Evolutionary conservation across 2,113 vertebrate genomes (phyloP), one percentile per base, ranked within the genome.

Genomic region (Lonchura striata): DNA sequence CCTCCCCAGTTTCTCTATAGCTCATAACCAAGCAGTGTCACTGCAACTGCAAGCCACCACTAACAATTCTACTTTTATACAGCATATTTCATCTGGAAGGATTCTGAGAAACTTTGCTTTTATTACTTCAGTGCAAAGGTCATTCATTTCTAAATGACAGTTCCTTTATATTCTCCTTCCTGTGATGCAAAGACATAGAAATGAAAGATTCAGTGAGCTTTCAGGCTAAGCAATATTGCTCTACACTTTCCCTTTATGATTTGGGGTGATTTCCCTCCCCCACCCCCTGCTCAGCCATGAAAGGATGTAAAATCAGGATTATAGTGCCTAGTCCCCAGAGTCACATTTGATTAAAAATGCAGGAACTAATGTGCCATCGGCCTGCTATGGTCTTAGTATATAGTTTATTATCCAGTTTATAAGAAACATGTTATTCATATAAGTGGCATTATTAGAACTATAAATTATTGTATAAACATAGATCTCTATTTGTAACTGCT

Each of bases 391-490:
- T 90, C 85, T 88, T 90, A 94, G 39, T 18, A 30, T 89, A 92
- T 64, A 86, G 53, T 95, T 96, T 96, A 97, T 95, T 94, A 94
- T 90, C 69, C 65, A 66, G 52, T 91, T 95, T 93, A 90, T 95
- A 96, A 92, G 92, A 94, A 97, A 94, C 46, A 91, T 82, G 60
- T 37, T 95, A 92, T 90, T 96, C 95, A 94, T 96, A 89, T 90
- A 95, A 96, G 81, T 87, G 74, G 41, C 54, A 85, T 90, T 94
- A 96, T 92, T 96, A 92, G 77, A 97, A 92, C 92, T 82, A 94
- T 84, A 97, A 96, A 93, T 89, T 94, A 86, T 68, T 4, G 7
- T 59, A 71, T 80, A 65, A 95, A 88, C 66, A 66, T 60, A 88
- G 49, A 75, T 92, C 15, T 88, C 52, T 82, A 47, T 86, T 96